Evolutionary conservation across 2,113 vertebrate species (phyloP).

Genomic region (Clinocottus analis): DNA sequence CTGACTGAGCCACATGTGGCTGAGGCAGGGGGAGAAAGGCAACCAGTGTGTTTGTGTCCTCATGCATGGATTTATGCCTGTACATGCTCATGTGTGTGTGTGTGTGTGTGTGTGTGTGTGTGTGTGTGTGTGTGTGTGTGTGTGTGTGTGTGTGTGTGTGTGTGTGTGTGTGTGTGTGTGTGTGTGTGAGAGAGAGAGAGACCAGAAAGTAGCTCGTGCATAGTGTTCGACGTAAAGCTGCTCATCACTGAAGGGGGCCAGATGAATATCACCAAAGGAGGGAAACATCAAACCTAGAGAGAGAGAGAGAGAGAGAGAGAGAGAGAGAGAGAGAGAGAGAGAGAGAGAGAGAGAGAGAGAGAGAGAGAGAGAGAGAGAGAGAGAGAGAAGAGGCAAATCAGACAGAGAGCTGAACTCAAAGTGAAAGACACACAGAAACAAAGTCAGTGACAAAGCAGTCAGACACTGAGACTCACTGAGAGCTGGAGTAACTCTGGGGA

Average conservation of each 20-base stretch:
- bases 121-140: neutral
- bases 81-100: neutral
- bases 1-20: slow-evolving; percentile 43
- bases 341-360: neutral
- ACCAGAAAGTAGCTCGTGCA: slow-evolving; percentile 85
- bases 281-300: slow-evolving; percentile 85
- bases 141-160: neutral
- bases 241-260: slow-evolving; percentile 88
- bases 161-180: neutral
- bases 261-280: slow-evolving; percentile 83
- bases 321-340: too few relatives aligned
- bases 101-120: neutral
- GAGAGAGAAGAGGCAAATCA: neutral
- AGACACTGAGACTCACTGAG: neutral
- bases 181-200: slow-evolving; percentile 7
- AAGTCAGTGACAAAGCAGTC: neutral
- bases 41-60: slow-evolving; percentile 49
- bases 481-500: neutral
- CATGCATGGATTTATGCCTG: slow-evolving; percentile 26
- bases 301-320: neutral
- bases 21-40: slow-evolving; percentile 20
- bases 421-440: neutral
- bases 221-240: slow-evolving; percentile 87
- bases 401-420: neutral
- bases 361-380: neutral